These are phyloP conservation scores for Stenolophus ochropezus DNA, from an alignment of 2,888 invertebrate genomes.

Conservation along the genomic window DNA sequence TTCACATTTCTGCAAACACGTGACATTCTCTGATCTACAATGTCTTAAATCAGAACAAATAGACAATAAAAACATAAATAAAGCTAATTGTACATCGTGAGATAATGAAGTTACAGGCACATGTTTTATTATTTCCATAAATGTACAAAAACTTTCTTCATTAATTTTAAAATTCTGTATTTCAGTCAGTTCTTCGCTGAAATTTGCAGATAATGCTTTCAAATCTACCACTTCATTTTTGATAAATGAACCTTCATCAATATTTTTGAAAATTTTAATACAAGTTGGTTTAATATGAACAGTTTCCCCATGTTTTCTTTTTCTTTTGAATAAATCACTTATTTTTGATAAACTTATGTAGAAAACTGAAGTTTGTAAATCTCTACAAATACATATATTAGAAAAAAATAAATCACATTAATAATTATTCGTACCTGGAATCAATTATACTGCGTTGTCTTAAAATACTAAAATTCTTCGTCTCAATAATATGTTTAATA, in stretches of 20 bases:
- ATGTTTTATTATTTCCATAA: constrained; percentile 66
- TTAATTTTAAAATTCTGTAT: constrained; percentile 60
- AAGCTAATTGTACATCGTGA: constrained; percentile 65
- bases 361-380: constrained; percentile 65
- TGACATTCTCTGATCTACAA: constrained; percentile 46
- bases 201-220: constrained; percentile 59
- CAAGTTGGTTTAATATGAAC: constrained; percentile 62
- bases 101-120: constrained; percentile 67
- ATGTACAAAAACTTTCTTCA: constrained; percentile 61
- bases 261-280: constrained; percentile 64
- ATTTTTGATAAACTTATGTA: constrained; percentile 67
- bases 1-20: constrained; percentile 59
- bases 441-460: constrained; percentile 41
- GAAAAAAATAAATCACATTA: too few species aligned
- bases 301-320: constrained; percentile 65
- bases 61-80: constrained; percentile 67
- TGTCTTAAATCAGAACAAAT: constrained; percentile 66
- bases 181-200: constrained; percentile 46
- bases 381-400: too few species aligned
- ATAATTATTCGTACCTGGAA: constrained; percentile 46
- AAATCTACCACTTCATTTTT: constrained; percentile 53
- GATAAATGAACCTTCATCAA: constrained; percentile 64
- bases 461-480: constrained; percentile 37
- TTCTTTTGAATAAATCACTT: constrained; percentile 67
- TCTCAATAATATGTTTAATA: constrained; percentile 59